Base-by-base conservation (phyloP, 1,140 invertebrate species). In the Drosophila varians region DNA sequence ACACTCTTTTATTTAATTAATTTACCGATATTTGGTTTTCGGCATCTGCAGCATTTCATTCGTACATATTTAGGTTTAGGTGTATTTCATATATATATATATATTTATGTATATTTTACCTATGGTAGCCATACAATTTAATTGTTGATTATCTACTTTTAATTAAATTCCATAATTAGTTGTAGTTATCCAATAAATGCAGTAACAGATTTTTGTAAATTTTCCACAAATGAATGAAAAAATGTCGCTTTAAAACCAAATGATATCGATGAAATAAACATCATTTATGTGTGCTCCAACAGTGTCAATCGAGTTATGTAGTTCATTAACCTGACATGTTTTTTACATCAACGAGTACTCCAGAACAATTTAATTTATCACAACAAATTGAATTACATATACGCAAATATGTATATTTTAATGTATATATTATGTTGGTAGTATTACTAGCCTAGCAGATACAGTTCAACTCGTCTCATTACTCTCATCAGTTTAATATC, bases 111-210 rank as follows among this genome's bases (percentile, higher is more conserved):
- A 42, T 40, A 57, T 54, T 80, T 80, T 80, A 73, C 66, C 77
- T 80, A 80, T 73, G 77, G 69, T 80, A 80, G 72, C 58, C 52
- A 77, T 80, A 80, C 77, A 80, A 80, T 80, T 80, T 76, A 48
- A 80, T 80, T 80, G 77, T 66, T 80, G 77, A 80, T 80, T 80
- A 80, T 80, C 77, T 80, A 80, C 48, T 55, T 73, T 80, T 64
- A 80, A 80, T 80, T 80, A 75, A 80, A 82, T 80, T 68, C 60
- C 61, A 72, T 80, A 72, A 60, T 71, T 71, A 76, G 58, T 48
- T 64, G 54, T 61, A 26, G 38, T 70, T 38, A 62, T 25, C 34
- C 72, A 47, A 61, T 68, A 55, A 61, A 56, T 56, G 56, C 40
- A 66, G 45, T 47, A 73, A 60, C 38, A 48, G 31, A 66, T 52